These are phyloP conservation scores for Mormoops blainvillei DNA, from an alignment of 2,113 vertebrate species.

Conservation along the genomic window DNA sequence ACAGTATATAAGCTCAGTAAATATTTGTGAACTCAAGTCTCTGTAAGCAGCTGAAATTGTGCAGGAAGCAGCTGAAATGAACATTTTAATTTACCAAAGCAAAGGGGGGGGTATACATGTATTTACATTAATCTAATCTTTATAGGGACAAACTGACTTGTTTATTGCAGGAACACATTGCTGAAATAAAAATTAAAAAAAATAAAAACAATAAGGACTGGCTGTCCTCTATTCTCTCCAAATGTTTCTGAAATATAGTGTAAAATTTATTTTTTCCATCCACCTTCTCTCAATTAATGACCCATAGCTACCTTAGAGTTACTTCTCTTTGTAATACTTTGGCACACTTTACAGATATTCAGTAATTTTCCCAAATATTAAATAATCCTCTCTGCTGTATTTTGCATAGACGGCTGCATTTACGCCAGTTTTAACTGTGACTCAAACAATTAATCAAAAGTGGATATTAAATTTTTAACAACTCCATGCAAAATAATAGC, in stretches of 20 bases:
- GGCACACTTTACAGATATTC: not conserved
- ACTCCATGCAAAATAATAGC: not conserved
- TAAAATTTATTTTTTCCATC: not conserved
- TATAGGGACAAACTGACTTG: not conserved
- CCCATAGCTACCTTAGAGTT: not conserved
- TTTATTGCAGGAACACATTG: not conserved
- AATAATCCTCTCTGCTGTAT: not conserved
- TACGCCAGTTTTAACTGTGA: not conserved
- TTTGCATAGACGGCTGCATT: not conserved
- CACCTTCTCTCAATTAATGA: not conserved
- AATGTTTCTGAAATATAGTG: slow-evolving; percentile 13
- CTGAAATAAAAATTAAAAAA: not conserved
- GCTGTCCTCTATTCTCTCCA: not conserved
- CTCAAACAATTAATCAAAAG: not conserved
- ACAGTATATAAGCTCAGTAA: not conserved
- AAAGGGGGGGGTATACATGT: fast-evolving
- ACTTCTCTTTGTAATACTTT: not conserved
- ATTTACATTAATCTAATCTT: not conserved
- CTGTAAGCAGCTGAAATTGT: not conserved
- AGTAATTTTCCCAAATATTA: not conserved
- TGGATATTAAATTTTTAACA: not conserved
- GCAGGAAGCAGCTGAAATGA: not conserved
- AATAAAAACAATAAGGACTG: not conserved
- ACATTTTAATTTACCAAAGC: not conserved
- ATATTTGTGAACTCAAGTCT: not conserved